A percentile compares a stretch with the other conserved stretches of the same genome.
phyloP scores from a whole-genome alignment of 2,888 invertebrate genomes.

The Criorhina ranunculi region DNA sequence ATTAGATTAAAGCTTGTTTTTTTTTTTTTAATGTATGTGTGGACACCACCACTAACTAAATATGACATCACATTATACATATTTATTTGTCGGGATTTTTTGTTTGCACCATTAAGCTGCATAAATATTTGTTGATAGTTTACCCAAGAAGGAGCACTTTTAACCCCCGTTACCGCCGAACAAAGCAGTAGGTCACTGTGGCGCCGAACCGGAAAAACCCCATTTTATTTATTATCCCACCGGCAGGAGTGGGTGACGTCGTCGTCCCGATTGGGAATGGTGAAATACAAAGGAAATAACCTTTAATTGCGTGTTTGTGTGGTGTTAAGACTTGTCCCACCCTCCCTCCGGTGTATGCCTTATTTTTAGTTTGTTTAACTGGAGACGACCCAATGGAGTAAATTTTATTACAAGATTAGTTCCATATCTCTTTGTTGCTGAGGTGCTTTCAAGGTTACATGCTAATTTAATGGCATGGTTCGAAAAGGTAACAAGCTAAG shows the following conservation, averaged over 20 bases:
- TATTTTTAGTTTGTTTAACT: slow-evolving; percentile 28
- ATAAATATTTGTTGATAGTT: slow-evolving; percentile 42
- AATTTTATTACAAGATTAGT: slow-evolving; percentile 36
- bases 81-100: slow-evolving; percentile 22
- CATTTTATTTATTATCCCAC: slow-evolving; percentile 57
- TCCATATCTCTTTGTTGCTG: slow-evolving; percentile 7
- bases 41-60: slow-evolving; percentile 3
- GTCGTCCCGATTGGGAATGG: slow-evolving; percentile 21
- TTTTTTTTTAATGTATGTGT: too few relatives aligned
- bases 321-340: slow-evolving; percentile 32
- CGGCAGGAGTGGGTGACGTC: slow-evolving; percentile 33
- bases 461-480: slow-evolving; percentile 23
- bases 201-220: slow-evolving; percentile 66
- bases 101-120: slow-evolving; percentile 14
- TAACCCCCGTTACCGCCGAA: neutral
- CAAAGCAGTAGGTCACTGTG: slow-evolving; percentile 59
- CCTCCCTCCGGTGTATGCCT: slow-evolving; percentile 18
- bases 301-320: slow-evolving; percentile 53
- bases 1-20: slow-evolving; percentile 29
- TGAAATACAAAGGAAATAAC: slow-evolving; percentile 23
- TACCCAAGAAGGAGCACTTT: slow-evolving; percentile 1
- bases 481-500: neutral
- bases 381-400: slow-evolving; percentile 14
- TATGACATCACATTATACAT: slow-evolving; percentile 11
- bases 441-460: slow-evolving; percentile 43